Evolutionary conservation across 1,140 invertebrate genomes (phyloP), one percentile per base, ranked within the genome.

Genomic region (Hylaeus anthracinus): DNA sequence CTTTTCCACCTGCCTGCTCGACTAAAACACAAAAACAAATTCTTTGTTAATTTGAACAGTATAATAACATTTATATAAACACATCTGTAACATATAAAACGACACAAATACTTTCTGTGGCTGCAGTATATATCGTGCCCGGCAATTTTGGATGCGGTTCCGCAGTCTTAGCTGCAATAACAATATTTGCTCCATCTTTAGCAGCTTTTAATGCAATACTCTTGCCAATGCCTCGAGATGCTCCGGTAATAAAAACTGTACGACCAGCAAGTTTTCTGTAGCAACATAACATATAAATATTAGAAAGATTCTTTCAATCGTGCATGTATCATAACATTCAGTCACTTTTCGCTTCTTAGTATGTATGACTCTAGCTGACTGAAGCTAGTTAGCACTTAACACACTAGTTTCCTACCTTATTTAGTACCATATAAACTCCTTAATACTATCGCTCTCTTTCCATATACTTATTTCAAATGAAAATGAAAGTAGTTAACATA

Each of bases 71-170:
- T 15, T n/a, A 12, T 10, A 60, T 69, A 58, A 48, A 41, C 9
- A 14, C 26, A 26, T 26, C 26, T 26, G 26, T 26, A 26, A 26
- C 26, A 26, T 26, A 26, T 26, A 26, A 26, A 26, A 26, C 26
- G 79, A 74, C 51, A 83, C 88, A 94, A 92, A 93, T 95, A 97
- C 98, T 96, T 95, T 99, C 99, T 95, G 98, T 96, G 9, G 98
- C 98, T 69, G 99, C 98, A 5, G 98, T 96, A 92, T 98, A 99
- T 92, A 99, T 99, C 26, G 99, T 99, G 79, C 99, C 99, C n/a
- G 98, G 97, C 66, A 99, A 93, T 94, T 99, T 99, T 8, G 98
- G 98, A 96, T 99, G 98, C 1, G 98, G 96, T 87, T 98, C 96
- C 1, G 97, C 97, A n/a, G 98, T 99, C 95, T 99, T 99, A 1